These are phyloP conservation scores for Tachysurus vachellii DNA, from an alignment of 2,113 vertebrate genomes.

Conservation along the genomic window DNA sequence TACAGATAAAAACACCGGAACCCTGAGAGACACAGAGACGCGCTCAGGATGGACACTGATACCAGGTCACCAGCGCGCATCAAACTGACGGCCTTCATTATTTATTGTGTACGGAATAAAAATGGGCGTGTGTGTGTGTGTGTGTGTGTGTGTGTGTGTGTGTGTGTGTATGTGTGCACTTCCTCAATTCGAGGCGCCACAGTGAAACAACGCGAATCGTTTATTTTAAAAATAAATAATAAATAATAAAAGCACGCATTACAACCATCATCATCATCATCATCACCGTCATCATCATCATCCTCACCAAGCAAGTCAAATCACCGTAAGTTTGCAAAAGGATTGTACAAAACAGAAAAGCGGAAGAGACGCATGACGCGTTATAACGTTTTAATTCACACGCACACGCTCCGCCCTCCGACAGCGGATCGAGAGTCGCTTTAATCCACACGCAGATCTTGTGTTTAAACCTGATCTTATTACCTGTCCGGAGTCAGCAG, in stretches of 20 bases:
- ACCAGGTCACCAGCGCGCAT: not conserved
- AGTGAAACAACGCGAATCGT: slow-evolving; percentile 23
- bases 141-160: slow-evolving; percentile 2
- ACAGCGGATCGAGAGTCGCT: not conserved
- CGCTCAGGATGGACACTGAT: not conserved
- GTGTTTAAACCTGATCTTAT: not conserved
- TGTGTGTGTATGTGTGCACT: slow-evolving; percentile 23
- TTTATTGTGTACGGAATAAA: slow-evolving; percentile 34
- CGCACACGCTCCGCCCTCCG: slow-evolving; percentile 34
- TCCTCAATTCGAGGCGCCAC: slow-evolving; percentile 37
- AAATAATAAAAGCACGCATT: not conserved
- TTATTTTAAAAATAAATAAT: not conserved
- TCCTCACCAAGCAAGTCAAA: not conserved
- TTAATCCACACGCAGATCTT: not conserved
- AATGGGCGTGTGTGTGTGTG: slow-evolving; percentile 55
- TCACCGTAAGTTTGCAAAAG: not conserved
- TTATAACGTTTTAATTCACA: slow-evolving; percentile 25
- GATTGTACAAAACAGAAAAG: not conserved
- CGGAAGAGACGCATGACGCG: slow-evolving; percentile 12
- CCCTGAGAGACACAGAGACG: not conserved
- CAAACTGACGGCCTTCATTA: not conserved
- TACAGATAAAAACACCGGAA: not conserved
- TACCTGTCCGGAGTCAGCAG: slow-evolving; percentile 58
- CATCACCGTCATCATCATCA: not conserved
- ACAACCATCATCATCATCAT: not conserved